phyloP scores from a whole-genome alignment of 2,888 invertebrate species.

The Dioctria rufipes region DNA sequence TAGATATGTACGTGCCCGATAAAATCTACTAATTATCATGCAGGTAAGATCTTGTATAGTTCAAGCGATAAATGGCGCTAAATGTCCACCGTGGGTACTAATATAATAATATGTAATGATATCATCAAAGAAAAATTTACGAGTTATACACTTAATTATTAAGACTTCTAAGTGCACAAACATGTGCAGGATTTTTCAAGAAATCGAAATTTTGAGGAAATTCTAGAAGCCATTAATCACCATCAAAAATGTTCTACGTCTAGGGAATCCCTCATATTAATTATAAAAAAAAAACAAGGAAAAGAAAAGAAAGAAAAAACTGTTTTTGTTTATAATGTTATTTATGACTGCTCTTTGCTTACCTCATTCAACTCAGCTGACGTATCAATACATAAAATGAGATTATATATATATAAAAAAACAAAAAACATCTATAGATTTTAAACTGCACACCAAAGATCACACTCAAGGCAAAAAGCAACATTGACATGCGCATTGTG shows the following conservation, averaged over 20 bases:
- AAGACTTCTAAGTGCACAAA: background rate
- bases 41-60: background rate
- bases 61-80: constrained; percentile 37
- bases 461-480: background rate
- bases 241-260: background rate
- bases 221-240: background rate
- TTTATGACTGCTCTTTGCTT: background rate
- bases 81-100: constrained; percentile 5
- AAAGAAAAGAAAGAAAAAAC: no score
- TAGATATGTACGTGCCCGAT: background rate
- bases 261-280: background rate
- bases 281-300: background rate
- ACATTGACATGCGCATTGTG: background rate
- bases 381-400: background rate
- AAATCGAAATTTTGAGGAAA: constrained; percentile 1
- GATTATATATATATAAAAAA: no score
- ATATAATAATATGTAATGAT: background rate
- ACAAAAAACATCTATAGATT: background rate
- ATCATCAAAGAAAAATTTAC: background rate
- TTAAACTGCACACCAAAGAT: background rate
- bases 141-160: background rate
- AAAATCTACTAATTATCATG: constrained; percentile 3
- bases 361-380: background rate
- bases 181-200: background rate
- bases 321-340: background rate